Percentiles rank a stretch among this genome's conserved stretches.
These are phyloP conservation scores for Heliconius himera DNA, from an alignment of 1,140 invertebrate genomes.

Conservation along the genomic window DNA sequence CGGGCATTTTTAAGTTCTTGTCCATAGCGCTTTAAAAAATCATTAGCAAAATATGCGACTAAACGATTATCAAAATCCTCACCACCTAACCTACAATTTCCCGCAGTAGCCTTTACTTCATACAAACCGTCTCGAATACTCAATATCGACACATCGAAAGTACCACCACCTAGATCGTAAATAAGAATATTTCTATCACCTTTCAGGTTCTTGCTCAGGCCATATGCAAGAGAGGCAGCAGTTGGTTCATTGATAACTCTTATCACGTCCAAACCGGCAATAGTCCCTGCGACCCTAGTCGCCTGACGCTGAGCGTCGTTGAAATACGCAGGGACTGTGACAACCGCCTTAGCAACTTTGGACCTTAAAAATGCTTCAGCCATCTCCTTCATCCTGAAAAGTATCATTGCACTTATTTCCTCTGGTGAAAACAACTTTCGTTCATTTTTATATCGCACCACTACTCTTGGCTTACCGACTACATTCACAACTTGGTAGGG, in stretches of 20 bases:
- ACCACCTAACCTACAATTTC: constrained; percentile 84
- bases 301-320: constrained; percentile 87
- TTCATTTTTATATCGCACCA: constrained; percentile 82
- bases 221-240: constrained; percentile 88
- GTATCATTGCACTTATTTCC: constrained; percentile 85
- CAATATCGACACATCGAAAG: constrained; percentile 90
- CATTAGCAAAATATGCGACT: constrained; percentile 84
- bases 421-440: constrained; percentile 84
- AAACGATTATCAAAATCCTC: constrained; percentile 91
- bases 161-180: constrained; percentile 86
- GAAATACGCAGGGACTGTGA: constrained; percentile 88
- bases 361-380: constrained; percentile 85
- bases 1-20: constrained; percentile 76
- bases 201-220: constrained; percentile 85
- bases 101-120: constrained; percentile 87
- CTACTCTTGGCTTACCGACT: constrained; percentile 83
- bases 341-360: constrained; percentile 82
- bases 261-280: constrained; percentile 86
- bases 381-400: constrained; percentile 83
- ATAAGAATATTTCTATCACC: constrained; percentile 84
- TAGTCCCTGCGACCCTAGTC: constrained; percentile 85
- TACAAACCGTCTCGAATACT: constrained; percentile 88
- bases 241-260: constrained; percentile 89
- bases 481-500: constrained; percentile 85
- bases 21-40: constrained; percentile 78